Base-by-base conservation (phyloP, 2,888 invertebrate genomes). In the Druceiella hillmani region DNA sequence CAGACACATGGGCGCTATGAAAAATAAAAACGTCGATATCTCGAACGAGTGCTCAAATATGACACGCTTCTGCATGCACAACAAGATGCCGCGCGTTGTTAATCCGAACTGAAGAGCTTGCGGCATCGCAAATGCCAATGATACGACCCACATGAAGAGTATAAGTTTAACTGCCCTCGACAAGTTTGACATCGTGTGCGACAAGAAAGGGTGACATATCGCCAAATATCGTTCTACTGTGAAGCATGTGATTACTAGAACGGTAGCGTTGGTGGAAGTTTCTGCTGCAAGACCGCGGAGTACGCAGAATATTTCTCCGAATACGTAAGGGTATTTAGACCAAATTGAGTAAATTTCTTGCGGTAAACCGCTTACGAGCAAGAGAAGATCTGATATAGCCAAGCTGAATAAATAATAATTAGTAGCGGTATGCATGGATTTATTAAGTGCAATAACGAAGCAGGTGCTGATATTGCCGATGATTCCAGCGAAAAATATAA, bases 171-270 rank as follows among this genome's bases (percentile, higher is more conserved):
- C 74, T 6, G 89, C 92, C 17, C 94, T 74, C 10, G 88, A 83
- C 25, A 93, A 65, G 54, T 89, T 89, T 3, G 91, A 90, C 81
- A 90, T 85, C 43, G 87, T 87, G 56, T 92, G 91, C 3, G 77
- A 75, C 20, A 76, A 57, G 50, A 79, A 78, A 2, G 78, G 78
- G 50, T 78, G 76, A 47, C 78, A 78, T 43, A 79, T 78, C 6
- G 78, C 78, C 41, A 78, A 60, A 48, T 79, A 78, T 40, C 78
- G 72, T 58, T 91, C 91, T 24, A 86, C 77, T 0, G 90, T 91
- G 60, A 91, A 92, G 10, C 88, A 79, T 0, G 88, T 87, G 45
- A 91, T 90, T 2, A 83, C 85, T 29, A 83, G 58, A 1, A 85
- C 81, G 3, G 83, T 84, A 0, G 87, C 87, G 55, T 86, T 86